Evolutionary conservation across 2,797 vertebrate genomes (phyloP).

Genomic region (Enteromius unitaeniatus): DNA sequence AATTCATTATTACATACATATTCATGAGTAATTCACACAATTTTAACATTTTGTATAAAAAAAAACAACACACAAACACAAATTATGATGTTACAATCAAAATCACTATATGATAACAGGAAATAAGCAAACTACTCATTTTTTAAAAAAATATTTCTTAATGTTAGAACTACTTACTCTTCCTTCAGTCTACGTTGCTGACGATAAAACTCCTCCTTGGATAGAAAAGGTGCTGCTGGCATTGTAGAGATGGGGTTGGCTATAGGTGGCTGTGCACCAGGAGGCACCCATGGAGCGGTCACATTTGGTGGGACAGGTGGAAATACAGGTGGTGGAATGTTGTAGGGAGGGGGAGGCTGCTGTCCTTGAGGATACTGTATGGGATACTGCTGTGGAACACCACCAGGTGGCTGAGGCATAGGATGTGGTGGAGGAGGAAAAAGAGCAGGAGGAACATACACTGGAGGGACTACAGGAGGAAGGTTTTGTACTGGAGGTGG

Average conservation of each 20-base stretch:
- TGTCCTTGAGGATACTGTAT: constrained; percentile 85
- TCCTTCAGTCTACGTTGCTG: constrained; percentile 88
- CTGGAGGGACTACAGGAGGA: constrained; percentile 75
- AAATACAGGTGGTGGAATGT: constrained; percentile 87
- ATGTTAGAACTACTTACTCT: constrained; percentile 80
- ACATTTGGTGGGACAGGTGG: constrained; percentile 86
- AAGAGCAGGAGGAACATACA: constrained; percentile 82
- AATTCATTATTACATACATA: background rate
- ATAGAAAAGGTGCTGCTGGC: constrained; percentile 83
- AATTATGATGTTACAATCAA: background rate
- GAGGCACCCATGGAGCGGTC: constrained; percentile 86
- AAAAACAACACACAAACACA: background rate
- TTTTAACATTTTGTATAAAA: background rate
- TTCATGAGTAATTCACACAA: background rate
- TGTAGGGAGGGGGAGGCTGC: constrained; percentile 84
- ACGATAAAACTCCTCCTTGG: constrained; percentile 93
- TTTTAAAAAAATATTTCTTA: background rate
- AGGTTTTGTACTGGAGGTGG: constrained; percentile 81
- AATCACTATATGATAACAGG: background rate
- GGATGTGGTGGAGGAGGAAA: constrained; percentile 83
- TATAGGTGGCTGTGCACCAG: constrained; percentile 85
- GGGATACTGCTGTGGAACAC: constrained; percentile 84
- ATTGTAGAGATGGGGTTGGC: constrained; percentile 79
- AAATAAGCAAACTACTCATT: background rate
- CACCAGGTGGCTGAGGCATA: constrained; percentile 83